These are phyloP conservation scores for Epinephelus awoara DNA, from an alignment of 2,797 vertebrate species.

Conservation along the genomic window DNA sequence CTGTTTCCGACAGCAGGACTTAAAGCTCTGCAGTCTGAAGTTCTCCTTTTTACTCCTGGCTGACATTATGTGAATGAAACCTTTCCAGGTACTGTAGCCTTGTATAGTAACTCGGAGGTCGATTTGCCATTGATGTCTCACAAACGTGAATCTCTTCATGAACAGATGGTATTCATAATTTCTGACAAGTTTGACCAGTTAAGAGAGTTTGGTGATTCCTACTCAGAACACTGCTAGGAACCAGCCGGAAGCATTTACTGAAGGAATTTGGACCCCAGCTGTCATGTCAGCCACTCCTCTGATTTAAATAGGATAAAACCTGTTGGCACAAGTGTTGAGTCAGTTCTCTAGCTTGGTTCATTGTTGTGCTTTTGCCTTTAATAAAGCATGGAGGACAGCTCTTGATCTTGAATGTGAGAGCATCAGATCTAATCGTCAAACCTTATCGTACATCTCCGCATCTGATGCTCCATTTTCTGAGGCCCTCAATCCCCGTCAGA, in stretches of 20 bases:
- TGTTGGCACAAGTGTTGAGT: not conserved
- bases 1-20: not conserved
- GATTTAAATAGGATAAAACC: conserved; percentile 19
- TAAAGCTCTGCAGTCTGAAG: not conserved
- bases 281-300: conserved; percentile 2
- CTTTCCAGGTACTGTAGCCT: not conserved
- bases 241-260: not conserved
- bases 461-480: conserved; percentile 36
- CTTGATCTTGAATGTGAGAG: conserved; percentile 44
- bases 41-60: not conserved
- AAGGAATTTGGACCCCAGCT: not conserved
- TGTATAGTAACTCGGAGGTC: not conserved
- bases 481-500: conserved; percentile 20
- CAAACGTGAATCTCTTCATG: rapidly evolving
- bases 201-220: not conserved
- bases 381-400: conserved; percentile 37
- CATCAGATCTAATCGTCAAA: conserved; percentile 42
- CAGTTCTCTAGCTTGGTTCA: conserved; percentile 10
- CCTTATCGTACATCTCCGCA: conserved; percentile 42
- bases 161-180: not conserved
- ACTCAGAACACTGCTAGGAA: not conserved
- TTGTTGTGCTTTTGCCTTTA: conserved; percentile 17
- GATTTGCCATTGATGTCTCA: not conserved
- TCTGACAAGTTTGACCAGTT: not conserved
- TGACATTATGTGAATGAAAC: not conserved